A percentile compares a stretch with the other conserved stretches of the same genome.
phyloP scores from a whole-genome alignment of 2,797 vertebrate genomes.

The Denticeps clupeoides region DNA sequence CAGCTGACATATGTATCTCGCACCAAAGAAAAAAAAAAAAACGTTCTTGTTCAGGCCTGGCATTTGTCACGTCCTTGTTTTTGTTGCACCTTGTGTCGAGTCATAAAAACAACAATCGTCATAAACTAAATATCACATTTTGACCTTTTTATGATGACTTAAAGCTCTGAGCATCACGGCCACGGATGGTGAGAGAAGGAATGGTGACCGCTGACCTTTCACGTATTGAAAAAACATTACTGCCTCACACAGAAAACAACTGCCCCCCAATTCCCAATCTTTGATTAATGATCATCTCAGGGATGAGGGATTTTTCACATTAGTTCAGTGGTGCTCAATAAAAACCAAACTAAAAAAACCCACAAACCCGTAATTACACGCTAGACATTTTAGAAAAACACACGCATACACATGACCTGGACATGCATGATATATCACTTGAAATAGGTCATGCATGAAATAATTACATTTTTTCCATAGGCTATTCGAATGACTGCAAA shows the following conservation, averaged over 20 bases:
- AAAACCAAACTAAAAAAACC: constrained; percentile 3
- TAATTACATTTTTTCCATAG: no score
- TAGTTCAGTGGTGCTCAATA: not conserved
- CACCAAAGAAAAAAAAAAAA: not conserved
- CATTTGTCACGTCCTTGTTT: not conserved
- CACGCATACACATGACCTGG: no score
- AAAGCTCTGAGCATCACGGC: no score
- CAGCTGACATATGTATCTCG: not conserved
- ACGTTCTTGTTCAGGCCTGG: not conserved
- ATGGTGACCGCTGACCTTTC: constrained; percentile 21
- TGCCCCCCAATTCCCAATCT: constrained; percentile 33
- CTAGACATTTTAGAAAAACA: not conserved
- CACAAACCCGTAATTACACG: not conserved
- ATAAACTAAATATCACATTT: no score
- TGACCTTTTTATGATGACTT: no score
- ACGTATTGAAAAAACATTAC: constrained; percentile 32
- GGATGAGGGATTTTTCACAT: constrained; percentile 2
- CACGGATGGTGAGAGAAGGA: no score
- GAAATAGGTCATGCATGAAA: no score
- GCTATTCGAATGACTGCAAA: no score
- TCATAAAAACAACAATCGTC: no score
- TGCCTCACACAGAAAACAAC: constrained; percentile 14
- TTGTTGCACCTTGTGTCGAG: no score
- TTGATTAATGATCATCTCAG: constrained; percentile 25
- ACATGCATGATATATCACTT: no score